These are phyloP conservation scores for Sterrhoptilus dennistouni DNA, from an alignment of 2,113 vertebrate genomes.

Conservation along the genomic window DNA sequence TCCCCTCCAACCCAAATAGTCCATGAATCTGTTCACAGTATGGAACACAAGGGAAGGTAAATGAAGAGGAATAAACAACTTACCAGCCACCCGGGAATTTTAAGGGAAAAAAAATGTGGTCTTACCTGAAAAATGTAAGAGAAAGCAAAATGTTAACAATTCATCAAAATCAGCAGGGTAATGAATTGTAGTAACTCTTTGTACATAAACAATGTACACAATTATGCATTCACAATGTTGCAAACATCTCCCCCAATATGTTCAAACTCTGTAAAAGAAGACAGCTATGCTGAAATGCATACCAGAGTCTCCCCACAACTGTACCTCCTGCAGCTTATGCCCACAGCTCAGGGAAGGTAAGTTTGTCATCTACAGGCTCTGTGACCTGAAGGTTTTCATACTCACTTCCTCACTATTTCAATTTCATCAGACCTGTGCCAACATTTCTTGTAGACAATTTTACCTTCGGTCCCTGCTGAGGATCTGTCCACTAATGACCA, in stretches of 20 bases:
- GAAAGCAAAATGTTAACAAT: slow-evolving; percentile 27
- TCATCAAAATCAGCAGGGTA: neutral
- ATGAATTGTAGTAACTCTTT: neutral
- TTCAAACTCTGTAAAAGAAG: neutral
- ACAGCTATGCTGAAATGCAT: neutral
- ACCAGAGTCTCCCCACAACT: neutral
- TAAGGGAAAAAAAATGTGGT: slow-evolving; percentile 10
- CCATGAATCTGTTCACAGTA: neutral
- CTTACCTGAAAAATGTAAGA: slow-evolving; percentile 61
- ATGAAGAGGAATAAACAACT: neutral
- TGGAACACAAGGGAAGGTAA: neutral
- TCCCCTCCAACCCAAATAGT: neutral
- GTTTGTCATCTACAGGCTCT: neutral
- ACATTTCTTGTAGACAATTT: slow-evolving; percentile 75
- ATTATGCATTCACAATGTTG: neutral
- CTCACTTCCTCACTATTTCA: slow-evolving; percentile 19
- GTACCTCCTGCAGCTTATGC: neutral
- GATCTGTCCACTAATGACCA: slow-evolving; percentile 84
- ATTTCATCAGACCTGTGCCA: slow-evolving; percentile 65
- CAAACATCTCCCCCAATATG: neutral
- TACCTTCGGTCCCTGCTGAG: slow-evolving; percentile 75
- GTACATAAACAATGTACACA: neutral
- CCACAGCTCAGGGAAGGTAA: neutral
- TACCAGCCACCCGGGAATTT: neutral
- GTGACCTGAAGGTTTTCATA: neutral